Conservation (phyloP, 2,888 invertebrate species). For the Dasypogon diadema region DNA sequence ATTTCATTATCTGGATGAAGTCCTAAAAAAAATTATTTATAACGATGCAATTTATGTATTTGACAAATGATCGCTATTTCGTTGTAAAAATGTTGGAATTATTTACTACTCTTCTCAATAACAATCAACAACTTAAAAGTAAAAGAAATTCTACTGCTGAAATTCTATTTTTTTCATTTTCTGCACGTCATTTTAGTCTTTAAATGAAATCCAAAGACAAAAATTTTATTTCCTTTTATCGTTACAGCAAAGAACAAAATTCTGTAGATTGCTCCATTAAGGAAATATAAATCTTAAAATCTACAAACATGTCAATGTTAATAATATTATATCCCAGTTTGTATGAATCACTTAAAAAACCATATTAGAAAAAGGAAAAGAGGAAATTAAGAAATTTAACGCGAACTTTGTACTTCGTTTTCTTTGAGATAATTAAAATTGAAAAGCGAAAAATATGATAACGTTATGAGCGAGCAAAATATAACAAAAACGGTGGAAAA, state of each 20-base stretch:
- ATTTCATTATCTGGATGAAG: too few relatives aligned
- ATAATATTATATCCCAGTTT: constrained; percentile 57
- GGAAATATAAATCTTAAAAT: neutral
- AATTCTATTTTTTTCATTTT: neutral
- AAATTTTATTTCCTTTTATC: too few relatives aligned
- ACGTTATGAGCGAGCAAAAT: neutral
- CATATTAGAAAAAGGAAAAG: constrained; percentile 7
- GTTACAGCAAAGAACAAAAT: neutral
- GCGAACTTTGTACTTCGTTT: constrained; percentile 3
- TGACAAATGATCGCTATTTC: neutral
- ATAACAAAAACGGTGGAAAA: neutral
- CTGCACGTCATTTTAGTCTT: too few relatives aligned
- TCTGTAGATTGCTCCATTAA: neutral
- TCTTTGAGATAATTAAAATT: neutral
- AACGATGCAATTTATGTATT: neutral
- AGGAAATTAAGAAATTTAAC: constrained; percentile 27
- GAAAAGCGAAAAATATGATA: constrained; percentile 7
- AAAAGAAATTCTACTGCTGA: neutral
- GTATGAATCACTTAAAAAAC: constrained; percentile 34
- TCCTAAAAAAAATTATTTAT: too few relatives aligned
- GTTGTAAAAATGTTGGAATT: neutral
- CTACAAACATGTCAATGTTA: neutral
- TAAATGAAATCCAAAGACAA: neutral
- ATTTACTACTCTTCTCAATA: neutral
- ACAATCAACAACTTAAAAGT: neutral